Evolutionary conservation across 2,888 invertebrate genomes (phyloP), one percentile per base, ranked within the genome.

Genomic region (Ypsolopha sequella): DNA sequence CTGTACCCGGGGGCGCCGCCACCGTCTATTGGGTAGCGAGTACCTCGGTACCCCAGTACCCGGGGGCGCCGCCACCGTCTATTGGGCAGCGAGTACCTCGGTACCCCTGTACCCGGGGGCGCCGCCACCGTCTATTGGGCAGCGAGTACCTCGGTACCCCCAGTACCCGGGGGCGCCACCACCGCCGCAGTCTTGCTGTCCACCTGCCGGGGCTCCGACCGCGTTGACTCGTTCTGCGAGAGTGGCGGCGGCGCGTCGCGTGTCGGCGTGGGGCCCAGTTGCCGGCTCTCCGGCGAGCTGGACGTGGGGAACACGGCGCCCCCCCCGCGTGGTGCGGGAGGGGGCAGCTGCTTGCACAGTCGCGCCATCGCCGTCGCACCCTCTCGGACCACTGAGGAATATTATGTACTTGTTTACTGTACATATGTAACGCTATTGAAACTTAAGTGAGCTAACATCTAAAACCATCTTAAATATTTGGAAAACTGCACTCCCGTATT

Each of bases 351-450:
- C 55, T 71, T 68, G 62, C 85, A 84, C 10, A 85, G 65, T 50
- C 63, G 66, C 0, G 79, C 84, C 78, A 85, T 79, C 11, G 81
- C 84, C 1, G 73, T 73, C 0, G 84, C 84, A 11, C 73, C 66
- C 51, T 81, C 81, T 3, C 85, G 76, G 1, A 84, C 78, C 56
- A 64, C 85, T 85, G 70, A 63, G 61, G 2, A 36, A 7, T 38
- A 11, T 35, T 0, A 39, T 24, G 11, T 9, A 14, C 45, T 10
- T n/a, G 6, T 2, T 46, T 24, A 24, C 2, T 24, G 4, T 24
- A 24, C 24, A 24, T 24, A n/a, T n/a, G n/a, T n/a, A n/a, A n/a
- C n/a, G n/a, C n/a, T n/a, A n/a, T n/a, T n/a, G n/a, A n/a, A n/a
- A n/a, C n/a, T n/a, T n/a, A n/a, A n/a, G n/a, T n/a, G n/a, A n/a